Base-by-base conservation (phyloP, 2,797 vertebrate genomes). In the Heteromormyrus szaboi region DNA sequence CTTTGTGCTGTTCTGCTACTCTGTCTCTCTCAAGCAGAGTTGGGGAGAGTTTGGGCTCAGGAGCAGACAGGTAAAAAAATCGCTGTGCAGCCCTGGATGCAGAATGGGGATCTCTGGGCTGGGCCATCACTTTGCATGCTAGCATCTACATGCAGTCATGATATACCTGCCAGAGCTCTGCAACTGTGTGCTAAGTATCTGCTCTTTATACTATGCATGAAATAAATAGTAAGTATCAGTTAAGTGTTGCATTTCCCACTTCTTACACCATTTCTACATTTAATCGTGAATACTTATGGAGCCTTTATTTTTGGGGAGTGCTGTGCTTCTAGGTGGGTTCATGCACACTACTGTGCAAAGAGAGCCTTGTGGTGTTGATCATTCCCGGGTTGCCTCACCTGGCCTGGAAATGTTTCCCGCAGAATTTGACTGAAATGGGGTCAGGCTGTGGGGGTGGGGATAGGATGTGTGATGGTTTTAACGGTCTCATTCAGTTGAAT, bases 1-100 rank as follows among this genome's bases (percentile, higher is more conserved):
- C 92, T 96, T 87, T 96, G 93, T 91, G 93, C 94, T 85, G 91
- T 96, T 92, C 93, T 97, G 93, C 93, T 97, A 90, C 94, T 97
- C 93, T 96, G 94, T 93, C 95, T 97, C 89, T 95, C 94, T 92
- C 96, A 95, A 94, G 95, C 94, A 91, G 95, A 96, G 92, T 91
- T 96, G 91, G 93, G 94, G 85, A 95, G 93, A 91, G 93, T 94
- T 89, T 95, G 94, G 95, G 94, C 94, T 91, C 94, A 92, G 25
- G 92, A 93, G 89, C 92, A 90, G 44, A 91, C 93, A 96, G 96
- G 96, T 97, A 96, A 95, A 95, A 41, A 88, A 41, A 22, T 17
- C 54, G 76, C 12, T 44, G 12, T 14, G 46, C 68, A 48, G 19
- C 56, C 41, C 56, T 68, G 72, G 72, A 79, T 79, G 72, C 37